Percentiles rank a stretch among this genome's conserved stretches.
These are phyloP conservation scores for Serranus cabrilla DNA, from an alignment of 2,797 vertebrate species.

Conservation along the genomic window DNA sequence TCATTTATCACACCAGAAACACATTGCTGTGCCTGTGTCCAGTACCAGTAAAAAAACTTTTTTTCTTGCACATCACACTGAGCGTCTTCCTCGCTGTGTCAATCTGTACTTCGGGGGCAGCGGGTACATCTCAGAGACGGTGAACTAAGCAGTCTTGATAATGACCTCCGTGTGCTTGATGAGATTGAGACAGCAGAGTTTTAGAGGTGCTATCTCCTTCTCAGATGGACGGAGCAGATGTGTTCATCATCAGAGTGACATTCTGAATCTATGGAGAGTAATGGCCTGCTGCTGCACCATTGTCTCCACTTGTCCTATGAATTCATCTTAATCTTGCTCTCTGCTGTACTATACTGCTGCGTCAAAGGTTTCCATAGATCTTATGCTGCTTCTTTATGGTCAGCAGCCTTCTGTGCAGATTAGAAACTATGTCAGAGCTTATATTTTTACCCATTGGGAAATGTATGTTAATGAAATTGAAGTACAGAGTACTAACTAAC, in stretches of 20 bases:
- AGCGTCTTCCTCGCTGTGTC: neutral
- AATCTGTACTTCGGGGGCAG: too few relatives aligned
- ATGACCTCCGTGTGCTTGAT: slow-evolving; percentile 40
- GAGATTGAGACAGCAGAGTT: slow-evolving; percentile 40
- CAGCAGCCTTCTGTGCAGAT: slow-evolving; percentile 23
- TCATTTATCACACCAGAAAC: slow-evolving; percentile 28
- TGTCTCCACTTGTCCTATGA: slow-evolving; percentile 58
- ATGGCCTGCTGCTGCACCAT: slow-evolving; percentile 53
- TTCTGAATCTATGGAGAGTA: slow-evolving; percentile 66
- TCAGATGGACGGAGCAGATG: slow-evolving; percentile 60
- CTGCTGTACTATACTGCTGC: slow-evolving; percentile 33
- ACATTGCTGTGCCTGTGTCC: slow-evolving; percentile 1
- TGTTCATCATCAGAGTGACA: slow-evolving; percentile 76
- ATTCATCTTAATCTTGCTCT: slow-evolving; percentile 70
- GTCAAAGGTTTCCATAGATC: slow-evolving; percentile 29
- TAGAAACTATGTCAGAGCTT: neutral
- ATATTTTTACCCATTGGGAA: neutral
- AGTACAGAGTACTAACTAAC: too few relatives aligned
- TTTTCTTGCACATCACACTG: slow-evolving; percentile 25
- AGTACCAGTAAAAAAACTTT: slow-evolving; percentile 2
- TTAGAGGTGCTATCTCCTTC: slow-evolving; percentile 39
- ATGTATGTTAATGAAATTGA: neutral
- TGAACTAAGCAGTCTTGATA: slow-evolving; percentile 33
- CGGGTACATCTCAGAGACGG: neutral
- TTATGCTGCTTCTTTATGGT: slow-evolving; percentile 11